phyloP scores from a whole-genome alignment of 2,888 invertebrate species.

The Ypsolopha scabrella region DNA sequence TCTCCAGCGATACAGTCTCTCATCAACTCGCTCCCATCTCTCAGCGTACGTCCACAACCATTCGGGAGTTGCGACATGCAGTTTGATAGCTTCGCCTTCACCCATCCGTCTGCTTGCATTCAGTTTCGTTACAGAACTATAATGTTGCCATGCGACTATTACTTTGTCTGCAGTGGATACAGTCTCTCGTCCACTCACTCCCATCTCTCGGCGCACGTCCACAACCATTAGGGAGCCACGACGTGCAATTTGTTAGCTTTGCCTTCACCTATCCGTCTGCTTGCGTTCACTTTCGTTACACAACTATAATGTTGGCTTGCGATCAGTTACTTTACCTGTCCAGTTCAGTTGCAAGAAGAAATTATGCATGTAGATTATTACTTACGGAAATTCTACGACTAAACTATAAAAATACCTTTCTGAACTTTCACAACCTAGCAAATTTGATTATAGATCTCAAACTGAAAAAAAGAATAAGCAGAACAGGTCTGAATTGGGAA shows the following conservation, averaged over 20 bases:
- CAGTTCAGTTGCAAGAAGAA: no score
- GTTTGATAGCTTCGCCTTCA: conserved; percentile 48
- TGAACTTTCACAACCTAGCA: no score
- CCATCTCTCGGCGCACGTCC: conserved; percentile 95
- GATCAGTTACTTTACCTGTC: no score
- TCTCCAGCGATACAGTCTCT: conserved; percentile 76
- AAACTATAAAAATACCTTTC: no score
- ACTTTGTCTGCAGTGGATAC: conserved; percentile 75
- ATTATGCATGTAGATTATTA: no score
- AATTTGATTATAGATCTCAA: no score
- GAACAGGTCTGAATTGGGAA: no score
- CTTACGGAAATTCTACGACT: no score
- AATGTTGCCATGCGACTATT: neutral
- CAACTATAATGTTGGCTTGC: no score
- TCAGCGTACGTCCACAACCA: conserved; percentile 97
- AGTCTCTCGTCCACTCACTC: conserved; percentile 86
- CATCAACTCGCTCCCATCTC: conserved; percentile 91
- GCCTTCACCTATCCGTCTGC: conserved; percentile 60
- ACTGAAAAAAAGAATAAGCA: no score
- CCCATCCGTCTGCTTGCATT: conserved; percentile 73
- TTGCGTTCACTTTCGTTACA: conserved; percentile 75
- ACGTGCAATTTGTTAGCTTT: conserved; percentile 71
- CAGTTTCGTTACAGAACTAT: conserved; percentile 75
- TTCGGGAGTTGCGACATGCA: conserved; percentile 88
- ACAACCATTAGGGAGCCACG: conserved; percentile 95